Evolutionary conservation across 2,113 vertebrate genomes (phyloP), one percentile per base, ranked within the genome.

Genomic region (Actinemys pallida): DNA sequence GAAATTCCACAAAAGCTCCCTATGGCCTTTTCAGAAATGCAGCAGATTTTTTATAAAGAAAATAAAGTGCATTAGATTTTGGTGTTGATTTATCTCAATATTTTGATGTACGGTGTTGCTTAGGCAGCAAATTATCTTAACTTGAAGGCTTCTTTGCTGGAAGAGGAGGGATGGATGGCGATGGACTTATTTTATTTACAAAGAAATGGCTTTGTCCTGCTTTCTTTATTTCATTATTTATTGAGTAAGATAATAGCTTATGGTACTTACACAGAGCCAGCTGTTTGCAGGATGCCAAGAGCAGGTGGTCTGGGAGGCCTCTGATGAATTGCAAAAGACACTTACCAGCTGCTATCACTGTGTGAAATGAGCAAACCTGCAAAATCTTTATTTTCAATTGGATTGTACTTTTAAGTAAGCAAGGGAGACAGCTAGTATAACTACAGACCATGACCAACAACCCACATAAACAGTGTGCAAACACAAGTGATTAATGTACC

Each of bases 311-410:
- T 97, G 97, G 97, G 98, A 98, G 97, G 98, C 98, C 98, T 98
- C 98, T 98, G 98, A 98, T 98, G 98, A 98, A 98, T 98, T 98
- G 98, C 98, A 98, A 98, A 98, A 98, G 98, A 98, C 98, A 98
- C 98, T 98, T 98, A 98, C 98, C 98, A 98, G 98, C 98, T 98
- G 98, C 98, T 98, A 95, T 98, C 98, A 57, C 98, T 97, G 97
- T 98, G 98, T 98, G 98, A 98, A 98, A 98, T 97, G 98, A 98
- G 98, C 98, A 98, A 98, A 98, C 98, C 98, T 98, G 98, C 98
- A 98, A 98, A 98, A 98, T 98, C 98, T 98, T 98, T 98, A 98
- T 98, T 98, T 98, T 98, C 98, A 98, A 98, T 98, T 98, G 98
- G 98, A 98, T 98, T 98, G 98, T 98, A 98, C 98, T 98, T 98